phyloP scores from a whole-genome alignment of 1,140 invertebrate species.

The Zaprionus ghesquierei region DNA sequence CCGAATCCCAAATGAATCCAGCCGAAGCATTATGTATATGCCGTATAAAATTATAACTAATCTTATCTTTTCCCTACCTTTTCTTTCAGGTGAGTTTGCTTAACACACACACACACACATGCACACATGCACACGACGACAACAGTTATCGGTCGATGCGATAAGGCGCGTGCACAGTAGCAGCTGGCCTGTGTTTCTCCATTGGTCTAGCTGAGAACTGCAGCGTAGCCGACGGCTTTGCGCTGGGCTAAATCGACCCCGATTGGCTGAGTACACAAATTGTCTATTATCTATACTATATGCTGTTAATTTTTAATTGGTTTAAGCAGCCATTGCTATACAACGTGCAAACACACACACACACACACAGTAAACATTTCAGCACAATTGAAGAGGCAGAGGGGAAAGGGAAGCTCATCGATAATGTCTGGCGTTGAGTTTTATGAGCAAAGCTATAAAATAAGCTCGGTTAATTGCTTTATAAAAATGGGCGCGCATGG shows the following conservation, averaged over 20 bases:
- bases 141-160: constrained; percentile 45
- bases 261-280: constrained; percentile 77
- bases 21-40: constrained; percentile 12
- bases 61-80: constrained; percentile 42
- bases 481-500: constrained; percentile 70
- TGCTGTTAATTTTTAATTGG: constrained; percentile 74
- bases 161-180: constrained; percentile 18
- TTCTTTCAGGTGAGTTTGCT: constrained; percentile 67
- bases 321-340: constrained; percentile 66
- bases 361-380: constrained; percentile 10
- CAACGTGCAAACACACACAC: not conserved
- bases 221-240: constrained; percentile 39
- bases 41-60: constrained; percentile 43
- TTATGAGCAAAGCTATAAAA: constrained; percentile 72
- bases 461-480: constrained; percentile 73
- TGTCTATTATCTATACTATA: constrained; percentile 74
- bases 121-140: too few relatives aligned
- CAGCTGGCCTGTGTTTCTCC: not conserved
- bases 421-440: constrained; percentile 51
- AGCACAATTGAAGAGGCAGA: not conserved
- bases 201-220: constrained; percentile 21
- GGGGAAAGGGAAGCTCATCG: constrained; percentile 20
- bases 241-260: constrained; percentile 52
- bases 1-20: not conserved
- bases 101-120: too few relatives aligned